Base-by-base conservation (phyloP, 2,888 invertebrate genomes). In the Aphodius sticticus region DNA sequence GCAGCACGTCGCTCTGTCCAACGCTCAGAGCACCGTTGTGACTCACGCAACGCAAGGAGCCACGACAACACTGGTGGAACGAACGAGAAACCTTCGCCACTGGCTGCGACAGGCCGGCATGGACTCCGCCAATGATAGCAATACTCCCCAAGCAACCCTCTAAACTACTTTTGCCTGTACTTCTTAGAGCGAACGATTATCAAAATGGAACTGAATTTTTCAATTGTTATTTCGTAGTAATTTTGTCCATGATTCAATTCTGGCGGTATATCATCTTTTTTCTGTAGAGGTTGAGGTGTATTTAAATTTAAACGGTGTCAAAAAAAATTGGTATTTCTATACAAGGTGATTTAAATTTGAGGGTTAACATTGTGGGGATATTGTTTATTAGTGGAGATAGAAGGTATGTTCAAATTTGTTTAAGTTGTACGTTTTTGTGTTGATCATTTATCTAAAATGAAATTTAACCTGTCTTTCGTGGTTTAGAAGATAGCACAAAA, bases 1-100 rank as follows among this genome's bases (percentile, higher is more conserved):
- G 35, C 92, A 92, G 83, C 86, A 92, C 81, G 89, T 91, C 3
- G 88, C 90, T 14, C 87, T 91, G 80, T 90, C 89, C n/a, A 90
- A 89, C 78, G 89, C 89, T 16, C 89, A 89, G 83, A 88, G 88
- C 80, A 89, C 89, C 7, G 86, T 89, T 69, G 91, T 85, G 85
- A 92, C 83, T 84, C 91, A 85, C 78, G 88, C 88, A 7, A 86
- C 86, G 36, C 91, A 92, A 36, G 92, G 91, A 77, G 91, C 92
- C 26, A 91, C 93, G 1, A 92, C 93, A 6, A 93, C 92, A 78
- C 86, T 94, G 78, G 93, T 93, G 76, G 94, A 94, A 85, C 90
- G 93, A 69, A 93, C 93, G 0, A 89, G 92, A 78, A 93, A 93
- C 84, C 88, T 94, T 80, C 90, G 93, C 81, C 93, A 94, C 84